Conservation (phyloP, 2,888 invertebrate species). For the Pachydiplax longipennis region DNA sequence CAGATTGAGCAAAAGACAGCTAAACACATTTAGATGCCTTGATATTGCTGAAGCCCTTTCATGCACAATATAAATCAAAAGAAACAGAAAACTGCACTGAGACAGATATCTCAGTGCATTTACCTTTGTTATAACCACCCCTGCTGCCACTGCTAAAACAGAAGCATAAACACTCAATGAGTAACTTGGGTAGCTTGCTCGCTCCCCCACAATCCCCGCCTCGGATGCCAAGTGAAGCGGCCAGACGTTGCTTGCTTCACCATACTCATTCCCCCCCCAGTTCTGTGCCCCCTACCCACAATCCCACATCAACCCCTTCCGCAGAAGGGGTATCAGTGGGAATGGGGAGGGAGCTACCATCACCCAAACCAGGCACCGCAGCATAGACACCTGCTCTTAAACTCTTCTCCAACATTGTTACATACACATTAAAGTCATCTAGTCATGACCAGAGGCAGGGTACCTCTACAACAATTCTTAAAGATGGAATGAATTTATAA, state of each 20-base stretch:
- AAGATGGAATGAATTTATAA: background rate
- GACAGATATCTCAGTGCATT: constrained; percentile 74
- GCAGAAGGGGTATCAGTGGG: background rate
- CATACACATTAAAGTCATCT: background rate
- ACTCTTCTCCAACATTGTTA: constrained; percentile 32
- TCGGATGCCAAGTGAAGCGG: constrained; percentile 64
- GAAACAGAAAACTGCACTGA: constrained; percentile 42
- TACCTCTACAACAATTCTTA: background rate
- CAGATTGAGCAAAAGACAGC: background rate
- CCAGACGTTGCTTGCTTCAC: constrained; percentile 62
- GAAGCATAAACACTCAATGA: constrained; percentile 77
- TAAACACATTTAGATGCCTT: constrained; percentile 1
- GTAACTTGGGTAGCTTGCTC: constrained; percentile 71
- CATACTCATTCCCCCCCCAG: constrained; percentile 62
- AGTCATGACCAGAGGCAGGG: constrained; percentile 29
- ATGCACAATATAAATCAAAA: constrained; percentile 38
- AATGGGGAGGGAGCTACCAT: constrained; percentile 24
- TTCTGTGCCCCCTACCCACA: constrained; percentile 65
- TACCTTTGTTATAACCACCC: constrained; percentile 97
- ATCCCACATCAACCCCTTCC: constrained; percentile 11
- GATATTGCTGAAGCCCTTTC: constrained; percentile 36
- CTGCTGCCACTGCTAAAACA: constrained; percentile 93
- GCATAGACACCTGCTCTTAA: constrained; percentile 31
- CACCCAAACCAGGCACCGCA: constrained; percentile 33
- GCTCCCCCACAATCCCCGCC: constrained; percentile 60